Conservation (phyloP, 2,113 vertebrate genomes). For the Apistogramma diplotaenia region DNA sequence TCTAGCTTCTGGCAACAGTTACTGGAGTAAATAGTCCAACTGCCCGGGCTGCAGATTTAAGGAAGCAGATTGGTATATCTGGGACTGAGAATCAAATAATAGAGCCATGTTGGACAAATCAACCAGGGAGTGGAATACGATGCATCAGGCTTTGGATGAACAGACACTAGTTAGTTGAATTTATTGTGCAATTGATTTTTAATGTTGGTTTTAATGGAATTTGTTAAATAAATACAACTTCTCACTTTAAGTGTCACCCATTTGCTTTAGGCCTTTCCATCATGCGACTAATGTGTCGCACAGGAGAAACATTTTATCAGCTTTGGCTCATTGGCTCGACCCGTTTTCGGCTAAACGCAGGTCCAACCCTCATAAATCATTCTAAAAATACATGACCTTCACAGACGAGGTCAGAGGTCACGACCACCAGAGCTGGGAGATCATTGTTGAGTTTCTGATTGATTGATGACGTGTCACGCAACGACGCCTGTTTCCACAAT, state of each 20-base stretch:
- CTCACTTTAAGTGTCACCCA: accelerated
- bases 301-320: not conserved
- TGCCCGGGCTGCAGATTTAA: not conserved
- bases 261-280: not conserved
- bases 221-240: not conserved
- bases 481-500: constrained; percentile 61
- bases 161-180: not conserved
- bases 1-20: not conserved
- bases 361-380: constrained; percentile 45
- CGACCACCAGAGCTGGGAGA: constrained; percentile 30
- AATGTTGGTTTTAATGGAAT: not conserved
- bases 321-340: not conserved
- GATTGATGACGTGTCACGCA: constrained; percentile 66
- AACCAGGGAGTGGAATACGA: not conserved
- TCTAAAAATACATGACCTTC: constrained; percentile 19
- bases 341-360: constrained; percentile 13
- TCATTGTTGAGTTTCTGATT: constrained; percentile 63
- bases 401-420: constrained; percentile 51
- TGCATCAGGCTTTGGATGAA: not conserved
- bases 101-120: not conserved
- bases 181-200: not conserved
- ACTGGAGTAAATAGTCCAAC: not conserved
- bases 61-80: not conserved
- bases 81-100: not conserved
- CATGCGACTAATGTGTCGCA: not conserved